phyloP scores from a whole-genome alignment of 2,888 invertebrate genomes.

The Venustoraphidia nigricollis region DNA sequence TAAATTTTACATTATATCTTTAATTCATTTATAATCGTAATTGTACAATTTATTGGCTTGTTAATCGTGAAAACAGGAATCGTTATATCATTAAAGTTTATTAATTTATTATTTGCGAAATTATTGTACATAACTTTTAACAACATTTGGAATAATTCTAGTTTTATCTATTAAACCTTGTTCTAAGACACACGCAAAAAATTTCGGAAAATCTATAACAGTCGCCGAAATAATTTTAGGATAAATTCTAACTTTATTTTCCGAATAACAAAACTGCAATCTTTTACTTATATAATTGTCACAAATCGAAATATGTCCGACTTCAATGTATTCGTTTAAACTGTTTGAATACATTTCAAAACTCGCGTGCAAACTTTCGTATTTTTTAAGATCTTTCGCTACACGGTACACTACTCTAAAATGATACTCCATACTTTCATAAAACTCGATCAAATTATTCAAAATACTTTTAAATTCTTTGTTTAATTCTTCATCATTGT shows the following conservation, averaged over 20 bases:
- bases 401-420: conserved; percentile 45
- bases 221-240: conserved; percentile 57
- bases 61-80: too few species aligned
- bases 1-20: too few species aligned
- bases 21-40: too few species aligned
- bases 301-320: conserved; percentile 56
- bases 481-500: conserved; percentile 30
- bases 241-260: conserved; percentile 41
- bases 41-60: too few species aligned
- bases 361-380: conserved; percentile 51
- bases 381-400: conserved; percentile 40
- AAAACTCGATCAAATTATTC: conserved; percentile 36
- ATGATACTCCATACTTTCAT: conserved; percentile 47
- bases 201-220: conserved; percentile 53
- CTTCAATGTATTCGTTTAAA: conserved; percentile 46
- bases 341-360: conserved; percentile 62
- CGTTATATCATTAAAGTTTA: not conserved
- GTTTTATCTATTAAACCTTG: conserved; percentile 16
- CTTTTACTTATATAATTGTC: conserved; percentile 65
- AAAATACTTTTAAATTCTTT: conserved; percentile 38
- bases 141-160: not conserved
- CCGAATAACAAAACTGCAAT: conserved; percentile 50
- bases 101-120: not conserved
- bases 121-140: not conserved
- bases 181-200: conserved; percentile 61